Evolutionary conservation across 2,797 vertebrate genomes (phyloP).

Genomic region (Microchirus variegatus): DNA sequence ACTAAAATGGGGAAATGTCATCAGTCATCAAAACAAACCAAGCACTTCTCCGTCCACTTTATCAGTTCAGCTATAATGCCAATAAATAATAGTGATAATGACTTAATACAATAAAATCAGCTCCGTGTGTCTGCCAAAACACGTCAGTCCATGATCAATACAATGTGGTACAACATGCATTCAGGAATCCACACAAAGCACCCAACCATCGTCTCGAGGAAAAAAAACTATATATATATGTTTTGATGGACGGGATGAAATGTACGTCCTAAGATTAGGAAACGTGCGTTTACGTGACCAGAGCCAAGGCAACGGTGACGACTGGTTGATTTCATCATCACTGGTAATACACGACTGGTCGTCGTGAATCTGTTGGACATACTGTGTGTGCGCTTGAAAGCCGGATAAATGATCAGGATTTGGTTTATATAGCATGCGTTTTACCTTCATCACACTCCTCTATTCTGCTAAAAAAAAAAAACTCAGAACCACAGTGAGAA

Average conservation of each 20-base stretch:
- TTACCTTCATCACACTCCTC: neutral
- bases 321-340: conserved; percentile 1
- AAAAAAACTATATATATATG: conserved; percentile 9
- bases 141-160: conserved; percentile 40
- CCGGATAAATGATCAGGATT: conserved; percentile 43
- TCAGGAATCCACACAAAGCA: conserved; percentile 33
- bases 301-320: neutral
- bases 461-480: too few species aligned
- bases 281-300: neutral
- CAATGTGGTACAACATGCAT: conserved; percentile 16
- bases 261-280: conserved; percentile 6
- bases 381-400: conserved; percentile 23
- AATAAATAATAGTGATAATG: conserved; percentile 74
- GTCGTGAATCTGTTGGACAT: neutral
- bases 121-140: conserved; percentile 37
- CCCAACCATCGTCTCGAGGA: neutral
- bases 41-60: conserved; percentile 29
- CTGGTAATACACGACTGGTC: conserved; percentile 17
- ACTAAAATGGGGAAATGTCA: conserved; percentile 26
- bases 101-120: conserved; percentile 61
- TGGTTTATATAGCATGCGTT: conserved; percentile 26
- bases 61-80: conserved; percentile 60
- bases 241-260: conserved; percentile 23
- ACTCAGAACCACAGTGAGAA: neutral
- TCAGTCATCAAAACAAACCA: conserved; percentile 50